Evolutionary conservation across 2,888 invertebrate genomes (phyloP).

Genomic region (Ypsolopha scabrella): DNA sequence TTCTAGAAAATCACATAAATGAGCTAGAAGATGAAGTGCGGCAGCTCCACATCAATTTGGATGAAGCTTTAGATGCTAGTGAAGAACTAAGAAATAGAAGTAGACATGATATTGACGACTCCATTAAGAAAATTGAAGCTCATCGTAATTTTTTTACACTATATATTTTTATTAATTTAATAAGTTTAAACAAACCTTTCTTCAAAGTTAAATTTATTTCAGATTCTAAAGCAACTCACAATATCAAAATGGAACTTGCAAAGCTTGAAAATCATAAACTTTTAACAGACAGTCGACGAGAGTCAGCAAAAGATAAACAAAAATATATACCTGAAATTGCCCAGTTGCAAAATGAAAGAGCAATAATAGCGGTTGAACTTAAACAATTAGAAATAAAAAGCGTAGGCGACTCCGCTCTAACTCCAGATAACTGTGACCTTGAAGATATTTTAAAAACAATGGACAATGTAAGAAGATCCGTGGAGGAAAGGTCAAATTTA

Average conservation of each 20-base stretch:
- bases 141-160: slow-evolving; percentile 35
- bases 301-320: slow-evolving; percentile 26
- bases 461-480: slow-evolving; percentile 30
- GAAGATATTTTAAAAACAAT: slow-evolving; percentile 37
- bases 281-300: slow-evolving; percentile 32
- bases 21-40: slow-evolving; percentile 44
- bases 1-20: slow-evolving; percentile 54
- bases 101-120: slow-evolving; percentile 30
- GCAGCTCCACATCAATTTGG: slow-evolving; percentile 31
- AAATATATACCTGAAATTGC: slow-evolving; percentile 30
- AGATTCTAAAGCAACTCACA: slow-evolving; percentile 59
- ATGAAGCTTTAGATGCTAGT: slow-evolving; percentile 31
- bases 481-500: slow-evolving; percentile 31
- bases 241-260: slow-evolving; percentile 50
- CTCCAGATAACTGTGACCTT: slow-evolving; percentile 26
- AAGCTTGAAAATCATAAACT: slow-evolving; percentile 36
- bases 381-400: slow-evolving; percentile 41
- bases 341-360: slow-evolving; percentile 36
- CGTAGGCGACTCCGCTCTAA: slow-evolving; percentile 39
- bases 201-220: slow-evolving; percentile 11
- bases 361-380: slow-evolving; percentile 37
- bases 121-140: slow-evolving; percentile 43
- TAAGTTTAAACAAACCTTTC: background rate
- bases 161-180: background rate
- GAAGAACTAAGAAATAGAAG: slow-evolving; percentile 38